Conservation (phyloP, 2,888 invertebrate genomes). For the Drosophila kuntzei region DNA sequence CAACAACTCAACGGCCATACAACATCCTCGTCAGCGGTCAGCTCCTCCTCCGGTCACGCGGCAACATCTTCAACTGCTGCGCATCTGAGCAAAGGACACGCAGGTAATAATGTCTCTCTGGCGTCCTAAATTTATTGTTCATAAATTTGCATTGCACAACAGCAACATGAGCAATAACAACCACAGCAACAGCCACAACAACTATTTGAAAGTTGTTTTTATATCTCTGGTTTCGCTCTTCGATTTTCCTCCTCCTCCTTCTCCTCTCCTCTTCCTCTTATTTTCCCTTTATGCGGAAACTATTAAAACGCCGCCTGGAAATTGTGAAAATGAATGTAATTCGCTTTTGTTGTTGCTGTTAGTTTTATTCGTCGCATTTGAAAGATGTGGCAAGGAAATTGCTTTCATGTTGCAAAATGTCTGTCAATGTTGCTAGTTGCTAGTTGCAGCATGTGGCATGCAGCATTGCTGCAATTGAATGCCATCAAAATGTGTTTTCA, state of each 20-base stretch:
- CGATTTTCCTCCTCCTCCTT: neutral
- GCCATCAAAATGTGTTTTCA: constrained; percentile 63
- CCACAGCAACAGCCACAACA: constrained; percentile 8
- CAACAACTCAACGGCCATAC: constrained; percentile 54
- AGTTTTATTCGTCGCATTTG: constrained; percentile 14
- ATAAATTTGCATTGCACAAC: constrained; percentile 65
- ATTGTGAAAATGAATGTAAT: constrained; percentile 78
- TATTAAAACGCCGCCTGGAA: constrained; percentile 69
- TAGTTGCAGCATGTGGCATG: constrained; percentile 27
- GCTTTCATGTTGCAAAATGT: constrained; percentile 51
- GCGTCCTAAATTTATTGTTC: constrained; percentile 47
- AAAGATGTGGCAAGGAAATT: constrained; percentile 59
- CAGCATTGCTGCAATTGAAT: constrained; percentile 56
- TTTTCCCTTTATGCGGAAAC: constrained; percentile 65
- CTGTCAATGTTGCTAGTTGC: constrained; percentile 53
- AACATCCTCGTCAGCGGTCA: constrained; percentile 63
- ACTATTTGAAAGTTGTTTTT: constrained; percentile 55
- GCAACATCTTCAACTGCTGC: constrained; percentile 75
- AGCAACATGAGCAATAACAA: constrained; percentile 21
- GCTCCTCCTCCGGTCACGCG: constrained; percentile 54
- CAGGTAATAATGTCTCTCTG: constrained; percentile 66
- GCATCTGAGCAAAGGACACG: constrained; percentile 74
- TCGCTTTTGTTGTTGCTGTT: constrained; percentile 41
- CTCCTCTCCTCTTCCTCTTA: neutral
- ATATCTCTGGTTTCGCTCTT: constrained; percentile 7